phyloP scores from a whole-genome alignment of 2,113 vertebrate species.

The Pelodiscus sinensis region DNA sequence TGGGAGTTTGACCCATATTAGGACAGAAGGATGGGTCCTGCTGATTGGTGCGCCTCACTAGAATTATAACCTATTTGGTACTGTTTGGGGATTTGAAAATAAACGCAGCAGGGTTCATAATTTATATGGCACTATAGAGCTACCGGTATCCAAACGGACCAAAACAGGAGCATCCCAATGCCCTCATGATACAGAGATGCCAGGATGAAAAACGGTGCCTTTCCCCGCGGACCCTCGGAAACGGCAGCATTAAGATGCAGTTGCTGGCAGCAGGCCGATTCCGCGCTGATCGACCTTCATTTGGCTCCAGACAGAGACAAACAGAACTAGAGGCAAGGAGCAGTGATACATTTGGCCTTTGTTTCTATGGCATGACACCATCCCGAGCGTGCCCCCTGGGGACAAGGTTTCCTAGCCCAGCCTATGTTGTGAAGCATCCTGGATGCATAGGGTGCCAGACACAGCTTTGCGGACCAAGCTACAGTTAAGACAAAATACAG shows the following conservation, averaged over 20 bases:
- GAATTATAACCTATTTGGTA: background rate
- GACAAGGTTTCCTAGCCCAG: background rate
- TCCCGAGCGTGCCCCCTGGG: background rate
- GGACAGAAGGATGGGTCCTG: background rate
- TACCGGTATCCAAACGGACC: background rate
- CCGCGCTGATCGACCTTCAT: background rate
- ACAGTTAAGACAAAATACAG: too few relatives aligned
- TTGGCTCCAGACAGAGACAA: background rate
- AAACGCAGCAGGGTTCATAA: too few relatives aligned
- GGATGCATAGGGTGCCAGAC: background rate
- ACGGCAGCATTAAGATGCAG: background rate
- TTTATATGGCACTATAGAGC: background rate
- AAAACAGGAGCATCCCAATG: background rate
- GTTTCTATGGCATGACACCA: background rate
- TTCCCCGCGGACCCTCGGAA: background rate
- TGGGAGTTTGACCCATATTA: background rate
- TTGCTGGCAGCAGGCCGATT: background rate
- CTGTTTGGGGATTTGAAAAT: background rate
- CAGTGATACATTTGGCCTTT: background rate
- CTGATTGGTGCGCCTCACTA: background rate
- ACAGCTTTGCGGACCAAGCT: background rate
- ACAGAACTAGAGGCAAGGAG: background rate
- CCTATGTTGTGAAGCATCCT: background rate
- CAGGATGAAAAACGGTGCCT: background rate
- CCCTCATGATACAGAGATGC: background rate